Evolutionary conservation across 2,888 invertebrate species (phyloP), one percentile per base, ranked within the genome.

Genomic region (Papilio gigon): DNA sequence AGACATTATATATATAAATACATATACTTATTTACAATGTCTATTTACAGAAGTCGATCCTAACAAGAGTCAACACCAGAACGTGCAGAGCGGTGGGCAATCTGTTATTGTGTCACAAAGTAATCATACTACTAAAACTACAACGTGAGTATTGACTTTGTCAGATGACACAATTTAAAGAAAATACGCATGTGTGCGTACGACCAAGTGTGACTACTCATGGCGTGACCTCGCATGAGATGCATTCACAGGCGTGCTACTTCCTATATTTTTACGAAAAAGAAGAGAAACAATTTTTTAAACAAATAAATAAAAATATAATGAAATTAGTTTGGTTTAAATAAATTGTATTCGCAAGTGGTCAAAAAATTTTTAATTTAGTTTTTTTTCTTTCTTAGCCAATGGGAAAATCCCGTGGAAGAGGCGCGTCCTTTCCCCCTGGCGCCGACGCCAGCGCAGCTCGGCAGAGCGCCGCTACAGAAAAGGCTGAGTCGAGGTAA

Each of bases 381-480:
- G n/a, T 12, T 27, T 27, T 27, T 0, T 27, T 64, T 63, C 12
- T 9, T 62, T 20, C 20, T 1, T 71, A 89, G 89, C 20, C 85
- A 88, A 81, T 90, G 91, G 91, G 90, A 90, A 35, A 61, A 56
- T 0, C 80, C 79, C 0, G 78, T 79, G 0, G 91, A 89, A 68
- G 91, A 90, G 68, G 72, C 86, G 0, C 88, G 92, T n/a, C 92
- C 92, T 2, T 92, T 92, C 89, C 95, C 97, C 67, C 92, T 98
- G 74, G 98, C 97, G 53, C 98, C 98, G 0, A 98, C 98, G 0
- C 98, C 98, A 3, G 98, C 98, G 33, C 98, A 98, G 86, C 93
- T 98, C 68, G 98, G 98, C 61, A 94, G 95, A 74, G 97, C 98
- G 42, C 98, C 98, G 9, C 86, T 97, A 64, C 98, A 98, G 90